Percentiles rank a stretch among this genome's conserved stretches.
phyloP scores from a whole-genome alignment of 1,140 invertebrate genomes.

The Diachasmimorpha longicaudata region DNA sequence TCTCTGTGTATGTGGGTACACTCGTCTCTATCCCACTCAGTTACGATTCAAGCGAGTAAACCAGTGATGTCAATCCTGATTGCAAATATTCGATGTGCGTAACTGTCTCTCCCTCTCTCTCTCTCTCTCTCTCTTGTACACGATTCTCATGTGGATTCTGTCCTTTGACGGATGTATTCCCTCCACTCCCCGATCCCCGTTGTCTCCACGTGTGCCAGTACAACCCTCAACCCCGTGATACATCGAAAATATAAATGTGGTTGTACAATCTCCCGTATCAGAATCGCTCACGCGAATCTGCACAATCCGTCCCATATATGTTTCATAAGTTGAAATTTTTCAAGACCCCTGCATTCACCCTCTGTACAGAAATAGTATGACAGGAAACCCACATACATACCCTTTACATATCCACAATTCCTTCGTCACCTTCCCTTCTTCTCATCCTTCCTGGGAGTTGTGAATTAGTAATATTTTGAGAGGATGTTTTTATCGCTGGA shows the following conservation, averaged over 20 bases:
- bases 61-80: constrained; percentile 29
- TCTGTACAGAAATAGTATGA: neutral
- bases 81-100: constrained; percentile 36
- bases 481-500: too few relatives aligned
- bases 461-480: neutral
- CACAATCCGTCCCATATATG: constrained; percentile 7
- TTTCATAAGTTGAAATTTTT: constrained; percentile 17
- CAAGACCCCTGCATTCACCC: neutral
- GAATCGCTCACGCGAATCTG: neutral
- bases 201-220: neutral
- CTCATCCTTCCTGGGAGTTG: neutral
- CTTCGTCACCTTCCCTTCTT: neutral
- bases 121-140: constrained; percentile 9
- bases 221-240: neutral
- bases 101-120: neutral
- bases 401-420: neutral
- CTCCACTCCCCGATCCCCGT: too few relatives aligned
- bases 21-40: neutral
- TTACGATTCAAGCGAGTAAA: neutral
- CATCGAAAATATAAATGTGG: neutral
- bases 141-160: neutral
- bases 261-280: neutral
- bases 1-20: neutral
- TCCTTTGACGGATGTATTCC: constrained; percentile 9
- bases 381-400: neutral